Evolutionary conservation across 2,797 vertebrate genomes (phyloP), one percentile per base, ranked within the genome.

Genomic region (Falco concolor): DNA sequence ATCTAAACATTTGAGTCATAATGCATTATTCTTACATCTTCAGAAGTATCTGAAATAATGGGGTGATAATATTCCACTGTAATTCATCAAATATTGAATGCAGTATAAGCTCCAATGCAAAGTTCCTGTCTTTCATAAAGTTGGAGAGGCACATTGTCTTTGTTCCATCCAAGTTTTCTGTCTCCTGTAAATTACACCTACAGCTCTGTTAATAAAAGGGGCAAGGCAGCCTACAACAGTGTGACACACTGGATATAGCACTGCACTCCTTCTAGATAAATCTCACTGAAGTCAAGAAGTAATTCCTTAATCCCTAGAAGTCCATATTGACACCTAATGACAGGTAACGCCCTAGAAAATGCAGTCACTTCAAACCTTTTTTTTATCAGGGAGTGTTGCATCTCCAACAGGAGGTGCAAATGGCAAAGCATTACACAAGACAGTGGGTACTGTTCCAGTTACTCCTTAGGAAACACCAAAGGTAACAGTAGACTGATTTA

Each of bases 381-480:
- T 84, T 25, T 49, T 60, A 40, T 16, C 21, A 44, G 3, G 14
- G 9, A 61, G 21, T 14, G 5, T 13, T 47, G 8, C 38, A 30
- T 56, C 47, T 91, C 59, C 22, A 40, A 50, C 11, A 38, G 5
- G 3, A 53, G 3, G 6, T 59, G 5, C 19, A 44, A 80, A 45
- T 53, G 34, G 59, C 9, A 69, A 92, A 89, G 6, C 13, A 21
- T 6, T 3, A 38, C n/a, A 12, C 24, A 77, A n/a, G 32, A 44
- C 11, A 49, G 8, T 0, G 0, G 9, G 5, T 23, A 10, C 5
- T 42, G 23, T 49, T 68, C 73, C 34, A 69, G 19, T 67, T 54
- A 63, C 15, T 59, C 5, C 0, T 36, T 63, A 53, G 7, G 17
- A 87, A 90, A 69, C 44, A 32, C 14, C 38, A 30, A n/a, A 52